Conservation (phyloP, 2,888 invertebrate species). For the Dascillus cervinus region DNA sequence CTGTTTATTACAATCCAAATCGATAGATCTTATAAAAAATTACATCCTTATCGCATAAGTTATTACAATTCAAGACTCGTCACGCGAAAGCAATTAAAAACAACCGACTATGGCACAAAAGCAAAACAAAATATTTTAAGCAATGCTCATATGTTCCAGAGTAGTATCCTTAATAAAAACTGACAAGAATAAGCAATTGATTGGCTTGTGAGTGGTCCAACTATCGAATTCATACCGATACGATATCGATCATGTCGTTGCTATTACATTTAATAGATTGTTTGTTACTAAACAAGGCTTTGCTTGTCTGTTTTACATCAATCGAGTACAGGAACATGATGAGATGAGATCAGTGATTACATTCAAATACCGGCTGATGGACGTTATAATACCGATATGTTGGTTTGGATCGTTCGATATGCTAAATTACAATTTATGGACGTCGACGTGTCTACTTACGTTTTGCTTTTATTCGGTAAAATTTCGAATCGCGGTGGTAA, state of each 20-base stretch:
- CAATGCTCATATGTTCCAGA: too few relatives aligned
- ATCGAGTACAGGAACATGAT: conserved; percentile 19
- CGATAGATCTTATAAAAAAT: too few relatives aligned
- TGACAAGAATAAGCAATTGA: conserved; percentile 7
- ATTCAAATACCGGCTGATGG: conserved; percentile 37
- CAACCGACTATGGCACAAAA: too few relatives aligned
- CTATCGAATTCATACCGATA: conserved; percentile 10
- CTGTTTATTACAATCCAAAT: too few relatives aligned
- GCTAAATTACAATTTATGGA: conserved; percentile 31
- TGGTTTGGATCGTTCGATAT: conserved; percentile 26
- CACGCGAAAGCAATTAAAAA: too few relatives aligned
- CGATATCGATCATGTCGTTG: conserved; percentile 16
- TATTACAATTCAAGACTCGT: too few relatives aligned
- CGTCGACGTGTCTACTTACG: conserved; percentile 22
- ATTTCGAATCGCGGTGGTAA: too few relatives aligned
- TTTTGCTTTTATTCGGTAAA: too few relatives aligned
- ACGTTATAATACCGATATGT: conserved; percentile 38
- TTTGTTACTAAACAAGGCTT: conserved; percentile 17
- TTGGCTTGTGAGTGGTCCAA: conserved; percentile 9
- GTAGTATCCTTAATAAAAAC: conserved; percentile 7
- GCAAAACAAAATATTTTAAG: too few relatives aligned
- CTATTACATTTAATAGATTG: conserved; percentile 19
- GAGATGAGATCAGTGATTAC: conserved; percentile 30
- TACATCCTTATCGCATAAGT: too few relatives aligned
- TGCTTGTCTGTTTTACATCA: conserved; percentile 19